phyloP scores from a whole-genome alignment of 2,797 vertebrate species.

The Poecilia picta region DNA sequence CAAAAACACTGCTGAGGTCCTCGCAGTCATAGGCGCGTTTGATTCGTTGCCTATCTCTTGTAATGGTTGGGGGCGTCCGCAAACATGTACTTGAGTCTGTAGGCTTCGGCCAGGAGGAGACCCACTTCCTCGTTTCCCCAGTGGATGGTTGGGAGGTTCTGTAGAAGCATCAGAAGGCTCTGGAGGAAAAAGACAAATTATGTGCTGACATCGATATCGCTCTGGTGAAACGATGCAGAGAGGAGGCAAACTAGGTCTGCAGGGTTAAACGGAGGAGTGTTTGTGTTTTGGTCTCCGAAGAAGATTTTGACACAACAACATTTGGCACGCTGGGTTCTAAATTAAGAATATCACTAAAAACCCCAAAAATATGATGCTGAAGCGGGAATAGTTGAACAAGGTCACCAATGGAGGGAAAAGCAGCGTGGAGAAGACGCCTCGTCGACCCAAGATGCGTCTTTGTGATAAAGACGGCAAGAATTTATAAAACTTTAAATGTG shows the following conservation, averaged over 20 bases:
- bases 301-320: neutral
- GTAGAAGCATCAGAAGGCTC: constrained; percentile 97
- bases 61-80: constrained; percentile 99
- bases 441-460: neutral
- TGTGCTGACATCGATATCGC: neutral
- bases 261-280: neutral
- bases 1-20: constrained; percentile 10
- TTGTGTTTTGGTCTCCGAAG: neutral
- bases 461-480: neutral
- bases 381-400: neutral
- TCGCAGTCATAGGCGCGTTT: neutral
- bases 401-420: neutral
- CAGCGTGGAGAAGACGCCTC: neutral
- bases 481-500: neutral
- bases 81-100: constrained; percentile 99
- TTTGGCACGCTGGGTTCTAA: neutral
- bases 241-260: neutral
- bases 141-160: constrained; percentile 98
- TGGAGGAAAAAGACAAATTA: constrained; percentile 55
- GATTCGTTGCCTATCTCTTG: constrained; percentile 83
- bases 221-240: neutral
- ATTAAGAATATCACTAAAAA: neutral
- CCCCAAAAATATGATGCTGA: neutral
- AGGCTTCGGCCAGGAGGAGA: constrained; percentile 96
- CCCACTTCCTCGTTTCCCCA: constrained; percentile 99